Percentiles rank a stretch among this genome's conserved stretches.
These are phyloP conservation scores for Macquaria australasica DNA, from an alignment of 2,113 vertebrate species.

Conservation along the genomic window DNA sequence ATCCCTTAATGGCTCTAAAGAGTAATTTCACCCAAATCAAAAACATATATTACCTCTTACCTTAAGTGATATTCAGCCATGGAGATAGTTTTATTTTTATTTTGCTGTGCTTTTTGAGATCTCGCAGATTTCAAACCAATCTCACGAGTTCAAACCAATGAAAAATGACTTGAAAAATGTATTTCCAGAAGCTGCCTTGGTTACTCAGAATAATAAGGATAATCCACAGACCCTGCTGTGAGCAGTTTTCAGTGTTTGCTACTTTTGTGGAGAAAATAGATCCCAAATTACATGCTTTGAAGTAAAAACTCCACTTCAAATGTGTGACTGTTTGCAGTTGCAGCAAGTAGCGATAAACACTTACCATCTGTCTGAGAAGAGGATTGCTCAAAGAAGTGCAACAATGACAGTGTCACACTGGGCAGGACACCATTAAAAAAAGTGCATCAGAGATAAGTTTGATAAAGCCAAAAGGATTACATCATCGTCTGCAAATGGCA, in stretches of 20 bases:
- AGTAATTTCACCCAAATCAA: background rate
- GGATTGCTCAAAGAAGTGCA: background rate
- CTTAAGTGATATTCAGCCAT: background rate
- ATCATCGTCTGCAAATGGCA: background rate
- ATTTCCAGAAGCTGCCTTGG: background rate
- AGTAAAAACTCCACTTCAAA: background rate
- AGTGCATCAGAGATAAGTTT: background rate
- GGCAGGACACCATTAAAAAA: background rate
- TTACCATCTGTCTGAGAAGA: background rate
- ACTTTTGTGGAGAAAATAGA: background rate
- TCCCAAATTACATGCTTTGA: background rate
- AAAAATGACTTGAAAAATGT: conserved; percentile 15
- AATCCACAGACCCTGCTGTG: conserved; percentile 34
- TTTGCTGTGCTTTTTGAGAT: background rate
- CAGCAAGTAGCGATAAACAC: background rate
- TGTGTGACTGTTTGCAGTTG: background rate
- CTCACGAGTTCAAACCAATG: background rate
- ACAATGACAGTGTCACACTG: conserved; percentile 10
- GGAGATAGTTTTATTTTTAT: background rate
- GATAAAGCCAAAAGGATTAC: background rate
- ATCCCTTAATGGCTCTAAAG: background rate
- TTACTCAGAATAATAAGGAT: conserved; percentile 20
- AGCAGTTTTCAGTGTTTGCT: conserved; percentile 1
- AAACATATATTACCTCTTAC: background rate
- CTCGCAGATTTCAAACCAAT: background rate